Base-by-base conservation (phyloP, 2,797 vertebrate species). In the Chelonia mydas region DNA sequence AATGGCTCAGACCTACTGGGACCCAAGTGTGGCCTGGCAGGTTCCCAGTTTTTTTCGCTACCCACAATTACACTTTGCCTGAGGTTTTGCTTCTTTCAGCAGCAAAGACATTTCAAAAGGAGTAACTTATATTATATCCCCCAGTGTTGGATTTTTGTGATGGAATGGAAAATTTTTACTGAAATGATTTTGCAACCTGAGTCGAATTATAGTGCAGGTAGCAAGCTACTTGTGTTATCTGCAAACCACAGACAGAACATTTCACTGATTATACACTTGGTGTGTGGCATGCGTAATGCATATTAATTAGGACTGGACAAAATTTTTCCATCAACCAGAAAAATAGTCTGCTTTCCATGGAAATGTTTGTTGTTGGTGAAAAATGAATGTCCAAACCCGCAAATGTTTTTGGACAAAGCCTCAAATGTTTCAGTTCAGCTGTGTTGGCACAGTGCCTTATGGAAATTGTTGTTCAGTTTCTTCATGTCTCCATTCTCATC, bases 201-300 rank as follows among this genome's bases (percentile, higher is more conserved):
- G 51, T 72, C 88, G 89, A 97, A 97, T 86, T 95, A 84, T 57
- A 80, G 17, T 76, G 68, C 92, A 96, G 21, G 83, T 37, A 80
- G 72, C 45, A 95, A 96, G 81, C n/a, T 72, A 94, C 12, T 95
- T 83, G 61, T 37, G 94, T 57, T 89, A 95, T 51, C 87, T 97
- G 93, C 97, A 95, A 96, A 95, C 53, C n/a, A 76, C 2, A 97
- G 96, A 95, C 94, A 97, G 97, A 96, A 74, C 68, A 59, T 87
- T 97, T 96, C 88, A 72, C 81, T 97, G 97, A 94, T 95, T 87
- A 97, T 87, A 96, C 11, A 28, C 95, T 96, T 96, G 50, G 85
- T 94, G 45, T 80, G 89, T 68, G 81, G 45, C 72, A 91, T 54
- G 53, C 92, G 85, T 55, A 96, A 95, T 90, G 94, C 90, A 96